Evolutionary conservation across 2,113 vertebrate species (phyloP).

Genomic region (Colius striatus): DNA sequence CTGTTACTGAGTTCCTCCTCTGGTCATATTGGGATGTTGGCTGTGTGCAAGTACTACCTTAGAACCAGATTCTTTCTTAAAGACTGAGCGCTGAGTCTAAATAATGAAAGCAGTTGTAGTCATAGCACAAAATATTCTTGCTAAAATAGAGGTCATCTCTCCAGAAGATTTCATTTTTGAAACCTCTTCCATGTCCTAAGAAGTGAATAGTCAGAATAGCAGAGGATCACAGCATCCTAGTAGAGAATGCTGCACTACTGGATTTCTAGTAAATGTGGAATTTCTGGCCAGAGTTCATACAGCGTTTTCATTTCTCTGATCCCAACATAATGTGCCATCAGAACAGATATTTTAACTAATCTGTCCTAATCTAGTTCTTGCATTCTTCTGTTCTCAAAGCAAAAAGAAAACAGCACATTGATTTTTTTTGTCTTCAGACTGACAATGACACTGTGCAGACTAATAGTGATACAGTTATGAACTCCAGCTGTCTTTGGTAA

Average conservation of each 20-base stretch:
- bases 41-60: background rate
- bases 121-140: background rate
- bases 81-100: background rate
- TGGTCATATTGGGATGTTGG: background rate
- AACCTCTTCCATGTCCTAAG: background rate
- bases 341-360: constrained; percentile 43
- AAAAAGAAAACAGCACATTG: constrained; percentile 32
- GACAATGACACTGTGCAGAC: constrained; percentile 57
- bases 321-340: constrained; percentile 20
- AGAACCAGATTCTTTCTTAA: background rate
- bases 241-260: background rate
- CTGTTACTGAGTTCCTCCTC: background rate
- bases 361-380: constrained; percentile 47
- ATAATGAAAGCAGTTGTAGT: background rate
- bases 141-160: background rate
- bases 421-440: constrained; percentile 40
- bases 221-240: background rate
- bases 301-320: constrained; percentile 35
- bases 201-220: background rate
- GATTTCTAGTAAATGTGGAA: constrained; percentile 1
- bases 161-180: background rate
- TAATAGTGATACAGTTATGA: constrained; percentile 55
- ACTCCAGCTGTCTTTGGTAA: constrained; percentile 65
- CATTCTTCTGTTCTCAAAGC: constrained; percentile 43
- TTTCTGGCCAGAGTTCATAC: constrained; percentile 5